phyloP scores from a whole-genome alignment of 1,140 invertebrate species.

The Lordiphosa mommai region DNA sequence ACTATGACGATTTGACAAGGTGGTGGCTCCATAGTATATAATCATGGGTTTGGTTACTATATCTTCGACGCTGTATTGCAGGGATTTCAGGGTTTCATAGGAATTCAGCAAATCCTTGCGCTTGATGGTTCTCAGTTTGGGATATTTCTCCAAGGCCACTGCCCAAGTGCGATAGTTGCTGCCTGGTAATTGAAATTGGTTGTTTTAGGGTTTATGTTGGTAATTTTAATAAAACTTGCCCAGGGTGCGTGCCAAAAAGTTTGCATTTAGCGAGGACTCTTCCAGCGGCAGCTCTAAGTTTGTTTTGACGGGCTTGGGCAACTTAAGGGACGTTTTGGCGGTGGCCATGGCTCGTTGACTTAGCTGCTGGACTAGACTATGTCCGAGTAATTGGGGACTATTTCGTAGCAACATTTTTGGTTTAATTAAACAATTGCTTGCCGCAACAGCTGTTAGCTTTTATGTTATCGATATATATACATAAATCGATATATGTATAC shows the following conservation, averaged over 20 bases:
- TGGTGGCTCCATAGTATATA: conserved; percentile 81
- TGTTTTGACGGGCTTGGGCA: too few relatives aligned
- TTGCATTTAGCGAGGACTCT: conserved; percentile 47
- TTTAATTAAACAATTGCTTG: too few relatives aligned
- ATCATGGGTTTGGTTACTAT: conserved; percentile 81
- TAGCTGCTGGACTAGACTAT: conserved; percentile 10
- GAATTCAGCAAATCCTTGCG: conserved; percentile 61
- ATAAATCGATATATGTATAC: too few relatives aligned
- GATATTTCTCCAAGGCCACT: conserved; percentile 53
- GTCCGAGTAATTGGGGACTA: conserved; percentile 19
- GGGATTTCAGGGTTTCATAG: conserved; percentile 44
- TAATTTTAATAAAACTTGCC: conserved; percentile 17
- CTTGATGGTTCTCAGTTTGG: conserved; percentile 60
- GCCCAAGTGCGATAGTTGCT: conserved; percentile 44
- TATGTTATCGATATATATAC: too few relatives aligned
- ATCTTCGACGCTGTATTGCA: conserved; percentile 77
- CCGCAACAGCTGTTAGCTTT: too few relatives aligned
- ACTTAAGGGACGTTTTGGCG: conserved; percentile 5
- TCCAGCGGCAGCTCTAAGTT: conserved; percentile 31
- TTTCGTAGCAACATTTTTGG: conserved; percentile 52
- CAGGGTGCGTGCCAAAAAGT: conserved; percentile 38
- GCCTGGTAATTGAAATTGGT: conserved; percentile 18
- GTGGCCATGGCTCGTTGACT: conserved; percentile 12
- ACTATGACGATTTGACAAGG: conserved; percentile 81
- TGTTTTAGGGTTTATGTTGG: background rate